Evolutionary conservation across 2,797 vertebrate genomes (phyloP).

Genomic region (Pseudochirops corinnae): DNA sequence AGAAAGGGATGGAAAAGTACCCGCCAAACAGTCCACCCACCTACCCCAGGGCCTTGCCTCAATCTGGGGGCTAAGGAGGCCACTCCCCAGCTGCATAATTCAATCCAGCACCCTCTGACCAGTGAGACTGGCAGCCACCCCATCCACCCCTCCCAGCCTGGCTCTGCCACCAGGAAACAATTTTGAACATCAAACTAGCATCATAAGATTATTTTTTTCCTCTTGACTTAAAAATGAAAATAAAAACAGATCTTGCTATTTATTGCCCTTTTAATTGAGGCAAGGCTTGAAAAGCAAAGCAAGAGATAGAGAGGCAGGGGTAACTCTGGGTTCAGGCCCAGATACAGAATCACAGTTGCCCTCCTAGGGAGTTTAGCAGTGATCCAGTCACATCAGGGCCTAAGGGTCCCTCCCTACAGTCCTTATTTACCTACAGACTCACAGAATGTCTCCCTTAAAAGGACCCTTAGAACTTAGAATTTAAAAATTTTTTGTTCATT

Average conservation of each 20-base stretch:
- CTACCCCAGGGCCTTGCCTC: not conserved
- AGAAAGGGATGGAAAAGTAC: not conserved
- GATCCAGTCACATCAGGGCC: not conserved
- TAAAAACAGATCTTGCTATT: conserved; percentile 1
- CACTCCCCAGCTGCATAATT: not conserved
- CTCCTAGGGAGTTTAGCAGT: not conserved
- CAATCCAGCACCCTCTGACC: not conserved
- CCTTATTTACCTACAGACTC: not conserved
- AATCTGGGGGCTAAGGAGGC: not conserved
- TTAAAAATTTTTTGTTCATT: not conserved
- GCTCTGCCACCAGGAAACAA: not conserved
- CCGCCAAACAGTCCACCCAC: not conserved
- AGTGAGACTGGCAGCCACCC: not conserved
- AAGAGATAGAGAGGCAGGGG: not conserved
- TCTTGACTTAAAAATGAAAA: not conserved
- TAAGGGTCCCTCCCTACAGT: not conserved
- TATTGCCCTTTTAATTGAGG: not conserved
- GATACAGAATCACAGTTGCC: not conserved
- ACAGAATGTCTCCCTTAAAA: not conserved
- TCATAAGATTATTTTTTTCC: not conserved
- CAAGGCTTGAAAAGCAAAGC: not conserved
- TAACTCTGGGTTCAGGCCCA: not conserved
- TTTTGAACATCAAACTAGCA: conserved; percentile 1
- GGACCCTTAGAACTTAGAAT: not conserved
- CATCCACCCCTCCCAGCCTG: not conserved